Percentiles rank a stretch among this genome's conserved stretches.
These are phyloP conservation scores for Cnemophilus loriae DNA, from an alignment of 2,113 vertebrate genomes.

Conservation along the genomic window DNA sequence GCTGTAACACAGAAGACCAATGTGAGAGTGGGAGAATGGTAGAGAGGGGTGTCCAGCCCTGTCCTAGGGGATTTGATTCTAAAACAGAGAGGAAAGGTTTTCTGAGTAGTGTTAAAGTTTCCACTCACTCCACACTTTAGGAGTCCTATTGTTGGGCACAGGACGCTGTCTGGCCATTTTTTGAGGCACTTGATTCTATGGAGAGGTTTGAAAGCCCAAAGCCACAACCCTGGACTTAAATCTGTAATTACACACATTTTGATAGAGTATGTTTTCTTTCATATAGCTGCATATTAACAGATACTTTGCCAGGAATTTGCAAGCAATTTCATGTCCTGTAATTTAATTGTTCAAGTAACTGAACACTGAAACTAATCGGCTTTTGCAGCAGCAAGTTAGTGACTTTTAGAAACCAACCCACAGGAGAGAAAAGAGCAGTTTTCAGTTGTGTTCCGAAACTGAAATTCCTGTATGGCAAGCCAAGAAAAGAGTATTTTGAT, in stretches of 20 bases:
- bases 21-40: fast-evolving
- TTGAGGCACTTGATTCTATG: not conserved
- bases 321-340: not conserved
- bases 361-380: not conserved
- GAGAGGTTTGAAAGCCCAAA: not conserved
- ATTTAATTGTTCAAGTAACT: not conserved
- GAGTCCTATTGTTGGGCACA: constrained; percentile 73
- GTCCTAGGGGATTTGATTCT: not conserved
- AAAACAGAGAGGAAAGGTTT: not conserved
- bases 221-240: not conserved
- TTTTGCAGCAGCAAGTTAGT: not conserved
- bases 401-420: not conserved
- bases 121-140: constrained; percentile 59
- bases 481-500: not conserved
- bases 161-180: constrained; percentile 48
- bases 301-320: not conserved
- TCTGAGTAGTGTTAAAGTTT: constrained; percentile 64
- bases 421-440: not conserved
- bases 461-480: not conserved
- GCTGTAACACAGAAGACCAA: not conserved
- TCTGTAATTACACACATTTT: not conserved
- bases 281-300: not conserved
- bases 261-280: not conserved
- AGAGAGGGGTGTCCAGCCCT: not conserved
- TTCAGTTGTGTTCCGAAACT: not conserved